Evolutionary conservation across 2,113 vertebrate species (phyloP), one percentile per base, ranked within the genome.

Genomic region (Odontesthes bonariensis): DNA sequence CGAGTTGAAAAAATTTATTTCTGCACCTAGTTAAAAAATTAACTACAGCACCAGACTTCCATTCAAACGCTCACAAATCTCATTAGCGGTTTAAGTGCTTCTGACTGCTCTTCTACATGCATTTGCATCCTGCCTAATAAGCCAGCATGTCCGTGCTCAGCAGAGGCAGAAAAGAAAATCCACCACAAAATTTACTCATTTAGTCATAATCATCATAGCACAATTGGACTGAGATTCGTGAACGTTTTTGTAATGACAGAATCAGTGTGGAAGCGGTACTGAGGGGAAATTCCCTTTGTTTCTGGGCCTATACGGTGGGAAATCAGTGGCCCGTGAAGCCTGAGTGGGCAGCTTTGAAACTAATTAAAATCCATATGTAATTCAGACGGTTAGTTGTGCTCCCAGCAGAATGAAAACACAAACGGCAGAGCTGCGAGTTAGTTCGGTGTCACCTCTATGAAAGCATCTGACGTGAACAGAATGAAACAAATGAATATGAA

Each of bases 71-170:
- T 71, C 55, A 59, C 47, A 73, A 81, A 49, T 65, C 76, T 79
- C 68, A 83, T 87, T 79, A 75, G 58, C 58, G 9, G 76, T 62
- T 65, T 46, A 85, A 77, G 75, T 38, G 70, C 60, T 62, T 54
- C 47, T 65, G 69, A 75, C 59, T 65, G 38, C 67, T 57, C 63
- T 77, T 69, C 62, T 22, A n/a, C 62, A 54, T 9, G 14, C 46
- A 82, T 85, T 79, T 80, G 67, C 72, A 73, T 70, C 53, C 73
- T 0, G 19, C 23, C 32, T 72, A 38, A 77, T 79, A 66, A 75
- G 70, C 27, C 71, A 44, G 32, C 51, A 8, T 27, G 20, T 13
- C 54, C 35, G 42, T 55, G 23, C 67, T 67, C 16, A 1, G 33
- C 23, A 17, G 49, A 61, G 55, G 56, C 33, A 35, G 22, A 19